Evolutionary conservation across 2,113 vertebrate species (phyloP).

Genomic region (Pituophis catenifer): DNA sequence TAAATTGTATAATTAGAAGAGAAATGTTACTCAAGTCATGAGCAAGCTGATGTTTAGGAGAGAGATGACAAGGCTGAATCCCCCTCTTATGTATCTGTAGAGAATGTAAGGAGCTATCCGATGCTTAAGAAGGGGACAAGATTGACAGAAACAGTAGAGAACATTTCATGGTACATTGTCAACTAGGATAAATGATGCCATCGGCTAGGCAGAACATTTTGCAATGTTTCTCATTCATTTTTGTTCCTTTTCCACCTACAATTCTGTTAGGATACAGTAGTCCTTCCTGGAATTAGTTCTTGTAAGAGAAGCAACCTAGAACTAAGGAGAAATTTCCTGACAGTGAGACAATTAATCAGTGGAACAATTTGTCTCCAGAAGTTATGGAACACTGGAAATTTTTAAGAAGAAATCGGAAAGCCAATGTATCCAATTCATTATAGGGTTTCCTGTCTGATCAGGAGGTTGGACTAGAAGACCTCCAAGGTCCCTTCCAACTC

Average conservation of each 20-base stretch:
- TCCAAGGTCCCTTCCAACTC: background rate
- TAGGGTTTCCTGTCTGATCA: background rate
- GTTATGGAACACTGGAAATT: background rate
- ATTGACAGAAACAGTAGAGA: background rate
- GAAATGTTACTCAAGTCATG: background rate
- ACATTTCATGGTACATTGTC: background rate
- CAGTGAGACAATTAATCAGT: background rate
- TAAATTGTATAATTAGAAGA: background rate
- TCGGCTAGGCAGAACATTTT: background rate
- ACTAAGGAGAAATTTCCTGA: background rate
- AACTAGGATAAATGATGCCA: background rate
- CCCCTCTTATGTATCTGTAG: background rate
- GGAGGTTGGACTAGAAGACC: background rate
- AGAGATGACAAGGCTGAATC: background rate
- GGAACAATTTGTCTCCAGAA: background rate
- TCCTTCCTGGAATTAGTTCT: background rate
- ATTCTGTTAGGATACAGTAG: background rate
- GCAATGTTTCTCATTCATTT: background rate
- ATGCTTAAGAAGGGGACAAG: background rate
- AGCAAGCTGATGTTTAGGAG: background rate
- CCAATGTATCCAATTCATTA: background rate
- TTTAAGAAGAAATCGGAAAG: too few species aligned
- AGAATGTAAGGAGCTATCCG: background rate
- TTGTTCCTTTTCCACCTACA: background rate
- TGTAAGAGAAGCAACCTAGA: background rate